Evolutionary conservation across 2,888 invertebrate species (phyloP), one percentile per base, ranked within the genome.

Genomic region (Coenonympha glycerion): DNA sequence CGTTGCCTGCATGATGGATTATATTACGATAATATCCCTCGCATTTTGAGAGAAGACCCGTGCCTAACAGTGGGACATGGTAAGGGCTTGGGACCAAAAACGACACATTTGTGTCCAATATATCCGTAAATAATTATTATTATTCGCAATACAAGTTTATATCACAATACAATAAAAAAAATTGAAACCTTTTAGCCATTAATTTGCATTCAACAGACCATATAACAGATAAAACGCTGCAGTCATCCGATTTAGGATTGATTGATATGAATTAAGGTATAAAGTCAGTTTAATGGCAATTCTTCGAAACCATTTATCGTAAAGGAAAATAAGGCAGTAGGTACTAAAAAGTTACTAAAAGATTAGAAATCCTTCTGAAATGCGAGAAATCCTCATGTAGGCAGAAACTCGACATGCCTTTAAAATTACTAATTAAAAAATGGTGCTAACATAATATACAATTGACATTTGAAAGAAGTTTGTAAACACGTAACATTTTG

Each of bases 241-340:
- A 16, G 6, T 39, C 34, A 42, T 51, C 41, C 50, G 45, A 55
- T 53, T 49, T 21, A 49, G 15, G 22, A 44, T 33, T 56, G 51
- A 58, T 57, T 41, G 46, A 50, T 46, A 53, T 53, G n/a, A n/a
- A n/a, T n/a, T 26, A 26, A 40, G 41, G 34, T 34, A 33, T 34
- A 44, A 48, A 45, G 40, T 33, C 6, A 24, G 33, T 45, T 40
- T 49, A 39, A 49, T 46, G 46, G 6, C 41, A 41, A 34, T 54
- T 57, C 54, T 49, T 22, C 52, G 54, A 55, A 55, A 31, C 47
- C 54, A 48, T 51, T 47, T 45, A 47, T 41, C n/a, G 18, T 49
- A 42, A 40, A 40, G 45, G 13, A 50, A 50, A 47, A 39, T 33
- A 2, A 3, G 9, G n/a, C 3, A n/a, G 3, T n/a, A 28, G n/a